Percentiles rank a stretch among this genome's conserved stretches.
Conservation (phyloP, 2,113 vertebrate species). For the Ciconia maguari region DNA sequence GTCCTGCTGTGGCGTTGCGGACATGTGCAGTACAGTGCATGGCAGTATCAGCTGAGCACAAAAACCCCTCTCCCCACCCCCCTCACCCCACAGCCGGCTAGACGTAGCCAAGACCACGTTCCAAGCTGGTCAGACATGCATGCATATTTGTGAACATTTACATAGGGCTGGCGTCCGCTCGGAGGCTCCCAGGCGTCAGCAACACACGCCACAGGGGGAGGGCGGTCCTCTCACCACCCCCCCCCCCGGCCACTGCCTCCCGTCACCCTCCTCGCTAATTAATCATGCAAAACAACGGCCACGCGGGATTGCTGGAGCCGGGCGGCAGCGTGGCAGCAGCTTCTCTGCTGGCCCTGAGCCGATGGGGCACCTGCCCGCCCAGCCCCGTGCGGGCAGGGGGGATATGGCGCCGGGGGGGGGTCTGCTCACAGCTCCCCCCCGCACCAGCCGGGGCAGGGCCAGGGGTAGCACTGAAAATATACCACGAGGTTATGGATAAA, state of each 20-base stretch:
- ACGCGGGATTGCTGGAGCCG: slow-evolving; percentile 20
- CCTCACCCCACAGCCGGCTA: slow-evolving; percentile 86
- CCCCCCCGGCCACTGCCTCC: not conserved
- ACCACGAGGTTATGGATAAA: not conserved
- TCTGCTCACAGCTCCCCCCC: not conserved
- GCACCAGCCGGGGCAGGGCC: not conserved
- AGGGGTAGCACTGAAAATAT: slow-evolving; percentile 7
- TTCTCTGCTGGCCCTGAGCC: not conserved
- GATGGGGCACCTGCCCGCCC: not conserved
- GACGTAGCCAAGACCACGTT: slow-evolving; percentile 84
- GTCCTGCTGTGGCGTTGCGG: slow-evolving; percentile 75
- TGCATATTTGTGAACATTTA: slow-evolving; percentile 92
- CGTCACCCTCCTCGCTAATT: slow-evolving; percentile 55
- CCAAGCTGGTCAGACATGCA: slow-evolving; percentile 87
- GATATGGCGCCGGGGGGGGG: not conserved
- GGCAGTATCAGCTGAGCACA: slow-evolving; percentile 99
- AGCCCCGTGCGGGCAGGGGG: not conserved
- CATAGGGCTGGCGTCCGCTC: slow-evolving; percentile 82
- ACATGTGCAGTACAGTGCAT: slow-evolving; percentile 87
- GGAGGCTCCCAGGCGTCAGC: slow-evolving; percentile 57
- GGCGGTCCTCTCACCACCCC: slow-evolving; percentile 10
- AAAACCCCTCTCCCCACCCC: slow-evolving; percentile 78
- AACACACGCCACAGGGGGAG: slow-evolving; percentile 27
- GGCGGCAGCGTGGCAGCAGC: not conserved
- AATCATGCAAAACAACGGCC: slow-evolving; percentile 72